Evolutionary conservation across 2,888 invertebrate genomes (phyloP), one percentile per base, ranked within the genome.

Genomic region (Gerris lacustris): DNA sequence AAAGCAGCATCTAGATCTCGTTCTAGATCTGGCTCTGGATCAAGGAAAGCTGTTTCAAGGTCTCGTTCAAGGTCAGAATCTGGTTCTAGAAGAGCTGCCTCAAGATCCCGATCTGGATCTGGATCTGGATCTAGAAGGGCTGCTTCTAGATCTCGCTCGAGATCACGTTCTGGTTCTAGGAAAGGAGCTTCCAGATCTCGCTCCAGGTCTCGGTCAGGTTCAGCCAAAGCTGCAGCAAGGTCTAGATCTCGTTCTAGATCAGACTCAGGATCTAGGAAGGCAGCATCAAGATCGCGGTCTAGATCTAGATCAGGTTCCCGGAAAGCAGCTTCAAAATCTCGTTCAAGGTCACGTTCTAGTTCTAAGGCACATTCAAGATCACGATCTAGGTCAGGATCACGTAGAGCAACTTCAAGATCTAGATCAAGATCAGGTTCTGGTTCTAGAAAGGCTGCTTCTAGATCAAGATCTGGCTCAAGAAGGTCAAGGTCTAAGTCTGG

Each of bases 301-400:
- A 77, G 78, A 5, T 80, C 81, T 1, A 75, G 76, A 18, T 77
- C 78, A 15, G 73, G 75, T 66, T 76, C 77, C 66, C 68, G 70
- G 6, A 68, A 72, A 70, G 77, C 80, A 4, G 77, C 77, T n/a
- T 81, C 79, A n/a, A 78, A 78, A 5, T 80, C 81, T 1, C 74
- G 75, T 63, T 77, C 77, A n/a, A 71, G 74, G 64, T 77, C 77
- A 43, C 63, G 71, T n/a, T 75, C 76, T 15, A 68, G 75, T 45
- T 71, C 73, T 74, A 47, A 75, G 69, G 76, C 75, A 18, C 70
- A 72, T 55, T 75, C 78, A 2, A 64, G 75, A 64, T 77, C 77
- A 9, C 73, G 77, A 67, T 79, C 79, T 9, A 76, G 76, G 70
- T 81, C 80, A 5, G 74, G 74, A 6, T 75, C 76, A 4, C 45